Percentiles rank a stretch among this genome's conserved stretches.
These are phyloP conservation scores for Vireo griseus DNA, from an alignment of 2,797 vertebrate genomes.

Conservation along the genomic window DNA sequence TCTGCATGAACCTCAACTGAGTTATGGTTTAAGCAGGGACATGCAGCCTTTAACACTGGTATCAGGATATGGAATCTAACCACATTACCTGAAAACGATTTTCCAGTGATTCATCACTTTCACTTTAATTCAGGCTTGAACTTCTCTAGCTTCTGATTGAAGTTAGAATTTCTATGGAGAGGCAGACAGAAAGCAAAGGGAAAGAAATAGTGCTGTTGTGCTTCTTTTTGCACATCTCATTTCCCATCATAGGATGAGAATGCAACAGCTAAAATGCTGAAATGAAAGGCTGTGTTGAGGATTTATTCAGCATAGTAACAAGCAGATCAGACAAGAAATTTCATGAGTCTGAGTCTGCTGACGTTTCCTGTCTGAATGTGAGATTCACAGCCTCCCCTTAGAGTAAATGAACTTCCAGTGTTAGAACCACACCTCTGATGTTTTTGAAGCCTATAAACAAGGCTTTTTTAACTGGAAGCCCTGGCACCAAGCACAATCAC, in stretches of 20 bases:
- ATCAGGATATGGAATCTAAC: slow-evolving; percentile 31
- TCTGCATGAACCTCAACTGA: slow-evolving; percentile 34
- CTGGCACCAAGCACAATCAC: neutral
- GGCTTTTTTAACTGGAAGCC: slow-evolving; percentile 9
- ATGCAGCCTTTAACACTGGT: slow-evolving; percentile 24
- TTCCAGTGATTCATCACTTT: slow-evolving; percentile 47
- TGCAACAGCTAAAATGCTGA: neutral
- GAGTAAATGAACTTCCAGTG: neutral
- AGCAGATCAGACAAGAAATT: neutral
- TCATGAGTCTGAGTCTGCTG: neutral
- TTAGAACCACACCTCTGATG: neutral
- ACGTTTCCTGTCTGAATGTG: neutral
- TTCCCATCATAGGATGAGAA: slow-evolving; percentile 11
- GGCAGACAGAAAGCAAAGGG: neutral
- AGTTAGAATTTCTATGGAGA: neutral
- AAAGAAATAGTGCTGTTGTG: neutral
- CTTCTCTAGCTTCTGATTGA: slow-evolving; percentile 6
- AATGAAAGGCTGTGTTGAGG: slow-evolving; percentile 2
- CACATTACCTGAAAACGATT: slow-evolving; percentile 6
- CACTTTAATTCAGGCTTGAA: slow-evolving; percentile 35
- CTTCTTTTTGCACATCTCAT: slow-evolving; percentile 23
- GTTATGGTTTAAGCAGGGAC: slow-evolving; percentile 23
- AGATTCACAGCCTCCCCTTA: neutral
- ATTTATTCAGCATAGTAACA: neutral
- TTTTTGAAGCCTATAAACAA: slow-evolving; percentile 47